phyloP scores from a whole-genome alignment of 2,113 vertebrate genomes.

The Labrus mixtus region DNA sequence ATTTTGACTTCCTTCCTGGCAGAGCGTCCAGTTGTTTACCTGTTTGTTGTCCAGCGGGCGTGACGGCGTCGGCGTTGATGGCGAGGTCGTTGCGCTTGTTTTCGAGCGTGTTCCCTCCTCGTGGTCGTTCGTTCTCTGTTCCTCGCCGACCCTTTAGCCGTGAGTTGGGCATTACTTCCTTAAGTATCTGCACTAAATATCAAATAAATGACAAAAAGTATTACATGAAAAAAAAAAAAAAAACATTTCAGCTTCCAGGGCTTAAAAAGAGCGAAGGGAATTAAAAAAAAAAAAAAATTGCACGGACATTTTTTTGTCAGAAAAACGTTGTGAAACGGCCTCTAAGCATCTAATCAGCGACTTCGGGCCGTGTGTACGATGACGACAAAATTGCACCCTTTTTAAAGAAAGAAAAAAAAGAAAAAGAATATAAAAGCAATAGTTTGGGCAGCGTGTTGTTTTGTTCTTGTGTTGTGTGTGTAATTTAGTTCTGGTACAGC shows the following conservation, averaged over 20 bases:
- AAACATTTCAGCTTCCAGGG: constrained; percentile 90
- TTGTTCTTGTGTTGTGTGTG: constrained; percentile 89
- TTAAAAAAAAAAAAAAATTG: constrained; percentile 81
- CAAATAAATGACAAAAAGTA: constrained; percentile 74
- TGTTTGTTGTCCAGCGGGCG: constrained; percentile 83
- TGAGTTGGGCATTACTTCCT: constrained; percentile 98
- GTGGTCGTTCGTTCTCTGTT: constrained; percentile 72
- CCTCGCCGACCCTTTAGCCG: constrained; percentile 89
- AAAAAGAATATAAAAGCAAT: constrained; percentile 95
- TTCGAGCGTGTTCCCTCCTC: constrained; percentile 86
- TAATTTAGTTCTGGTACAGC: constrained; percentile 90
- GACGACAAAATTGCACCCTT: constrained; percentile 96
- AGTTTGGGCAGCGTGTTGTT: constrained; percentile 95
- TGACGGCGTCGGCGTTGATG: constrained; percentile 87
- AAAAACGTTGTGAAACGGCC: constrained; percentile 90
- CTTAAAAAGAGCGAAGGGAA: constrained; percentile 94
- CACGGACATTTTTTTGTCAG: constrained; percentile 95
- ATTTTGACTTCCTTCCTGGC: constrained; percentile 14
- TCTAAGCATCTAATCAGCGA: constrained; percentile 91
- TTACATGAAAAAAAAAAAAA: constrained; percentile 74
- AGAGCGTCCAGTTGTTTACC: constrained; percentile 85
- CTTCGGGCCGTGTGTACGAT: constrained; percentile 90
- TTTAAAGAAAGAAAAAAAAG: constrained; percentile 86
- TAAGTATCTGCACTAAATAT: constrained; percentile 98
- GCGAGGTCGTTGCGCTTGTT: constrained; percentile 90